Conservation (phyloP, 2,888 invertebrate genomes). For the Desoria tigrina region DNA sequence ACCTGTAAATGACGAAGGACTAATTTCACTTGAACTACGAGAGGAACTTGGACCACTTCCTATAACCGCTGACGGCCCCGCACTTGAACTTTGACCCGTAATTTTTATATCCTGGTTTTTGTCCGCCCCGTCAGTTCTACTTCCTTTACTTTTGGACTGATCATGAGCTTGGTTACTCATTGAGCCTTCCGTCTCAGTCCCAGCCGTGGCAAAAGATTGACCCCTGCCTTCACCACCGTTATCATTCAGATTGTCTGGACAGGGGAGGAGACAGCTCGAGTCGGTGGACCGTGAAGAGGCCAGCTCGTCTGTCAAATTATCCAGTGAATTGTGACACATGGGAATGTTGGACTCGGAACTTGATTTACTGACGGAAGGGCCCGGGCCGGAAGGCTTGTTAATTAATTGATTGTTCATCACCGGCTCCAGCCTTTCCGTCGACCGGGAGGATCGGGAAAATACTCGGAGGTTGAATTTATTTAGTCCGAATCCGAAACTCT, state of each 20-base stretch:
- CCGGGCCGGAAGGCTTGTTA: background rate
- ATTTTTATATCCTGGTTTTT: too few relatives aligned
- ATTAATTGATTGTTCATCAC: slow-evolving; percentile 43
- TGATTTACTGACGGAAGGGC: slow-evolving; percentile 46
- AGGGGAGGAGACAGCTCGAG: slow-evolving; percentile 46
- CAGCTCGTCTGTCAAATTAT: slow-evolving; percentile 50
- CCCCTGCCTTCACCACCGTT: too few relatives aligned
- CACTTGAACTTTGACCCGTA: background rate
- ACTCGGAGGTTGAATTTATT: slow-evolving; percentile 27
- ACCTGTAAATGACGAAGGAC: background rate
- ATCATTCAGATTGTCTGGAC: background rate
- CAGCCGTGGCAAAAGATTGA: too few relatives aligned
- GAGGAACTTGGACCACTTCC: slow-evolving; percentile 6
- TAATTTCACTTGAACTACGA: slow-evolving; percentile 5
- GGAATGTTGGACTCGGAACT: slow-evolving; percentile 53
- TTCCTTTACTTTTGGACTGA: slow-evolving; percentile 10
- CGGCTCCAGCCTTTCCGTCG: slow-evolving; percentile 27
- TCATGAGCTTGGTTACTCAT: too few relatives aligned
- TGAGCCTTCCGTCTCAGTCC: too few relatives aligned
- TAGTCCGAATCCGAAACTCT: slow-evolving; percentile 25
- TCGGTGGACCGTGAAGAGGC: slow-evolving; percentile 51
- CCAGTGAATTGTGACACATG: slow-evolving; percentile 53
- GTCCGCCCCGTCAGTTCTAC: background rate
- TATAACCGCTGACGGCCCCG: slow-evolving; percentile 6
- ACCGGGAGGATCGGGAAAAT: slow-evolving; percentile 26